Conservation (phyloP, 2,888 invertebrate genomes). For the Nemapogon koenigi region DNA sequence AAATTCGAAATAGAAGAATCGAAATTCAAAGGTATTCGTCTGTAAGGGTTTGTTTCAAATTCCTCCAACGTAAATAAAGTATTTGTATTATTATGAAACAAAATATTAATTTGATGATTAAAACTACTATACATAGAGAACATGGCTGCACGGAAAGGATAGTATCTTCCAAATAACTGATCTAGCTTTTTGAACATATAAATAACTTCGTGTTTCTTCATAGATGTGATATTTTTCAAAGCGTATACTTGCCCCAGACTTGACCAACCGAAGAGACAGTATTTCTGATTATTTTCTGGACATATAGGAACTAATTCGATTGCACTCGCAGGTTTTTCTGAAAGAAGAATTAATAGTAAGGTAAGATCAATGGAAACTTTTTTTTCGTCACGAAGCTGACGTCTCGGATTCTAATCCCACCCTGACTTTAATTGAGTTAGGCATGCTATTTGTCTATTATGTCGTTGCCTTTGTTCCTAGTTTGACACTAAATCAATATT, state of each 20-base stretch:
- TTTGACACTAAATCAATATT: too few species aligned
- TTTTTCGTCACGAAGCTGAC: too few species aligned
- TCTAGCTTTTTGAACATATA: slow-evolving; percentile 75
- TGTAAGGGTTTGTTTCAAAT: slow-evolving; percentile 35
- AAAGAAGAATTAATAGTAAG: too few species aligned
- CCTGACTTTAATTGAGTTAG: too few species aligned
- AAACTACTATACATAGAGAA: slow-evolving; percentile 75
- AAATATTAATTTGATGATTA: slow-evolving; percentile 67
- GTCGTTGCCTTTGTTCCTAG: too few species aligned
- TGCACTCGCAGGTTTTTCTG: too few species aligned
- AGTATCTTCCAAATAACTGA: slow-evolving; percentile 70
- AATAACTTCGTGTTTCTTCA: slow-evolving; percentile 71
- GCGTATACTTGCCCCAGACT: slow-evolving; percentile 72
- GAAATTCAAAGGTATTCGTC: slow-evolving; percentile 32
- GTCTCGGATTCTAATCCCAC: too few species aligned
- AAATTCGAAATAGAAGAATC: slow-evolving; percentile 30
- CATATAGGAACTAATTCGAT: slow-evolving; percentile 66
- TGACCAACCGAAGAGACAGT: slow-evolving; percentile 73
- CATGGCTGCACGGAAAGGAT: slow-evolving; percentile 60
- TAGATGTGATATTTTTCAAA: slow-evolving; percentile 54
- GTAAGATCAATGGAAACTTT: too few species aligned
- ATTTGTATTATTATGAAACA: slow-evolving; percentile 69
- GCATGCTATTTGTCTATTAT: too few species aligned
- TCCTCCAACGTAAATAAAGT: slow-evolving; percentile 30
- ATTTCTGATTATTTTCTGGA: slow-evolving; percentile 51